Conservation (phyloP, 2,888 invertebrate species). For the Pterobdella sp. region DNA sequence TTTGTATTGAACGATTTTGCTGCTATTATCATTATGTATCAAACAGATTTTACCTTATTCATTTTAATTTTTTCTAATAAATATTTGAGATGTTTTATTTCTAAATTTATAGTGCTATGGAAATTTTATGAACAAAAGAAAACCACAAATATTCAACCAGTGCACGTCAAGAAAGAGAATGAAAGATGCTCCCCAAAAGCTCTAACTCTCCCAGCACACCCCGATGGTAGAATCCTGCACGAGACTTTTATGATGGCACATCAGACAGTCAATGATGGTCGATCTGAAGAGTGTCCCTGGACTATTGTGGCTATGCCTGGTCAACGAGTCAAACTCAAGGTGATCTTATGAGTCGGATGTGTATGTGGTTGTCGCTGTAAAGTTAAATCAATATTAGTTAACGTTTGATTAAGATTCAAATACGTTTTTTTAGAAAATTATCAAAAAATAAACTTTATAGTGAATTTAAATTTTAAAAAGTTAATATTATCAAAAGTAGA, state of each 20-base stretch:
- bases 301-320: constrained; percentile 23
- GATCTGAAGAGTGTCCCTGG: constrained; percentile 29
- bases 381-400: background rate
- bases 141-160: background rate
- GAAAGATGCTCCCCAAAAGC: background rate
- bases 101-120: background rate
- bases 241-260: constrained; percentile 8
- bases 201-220: background rate
- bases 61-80: background rate
- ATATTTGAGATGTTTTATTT: background rate
- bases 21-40: too few species aligned
- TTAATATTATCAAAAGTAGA: background rate
- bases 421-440: too few species aligned
- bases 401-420: too few species aligned
- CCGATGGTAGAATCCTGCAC: constrained; percentile 20
- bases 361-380: background rate
- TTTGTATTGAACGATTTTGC: too few species aligned
- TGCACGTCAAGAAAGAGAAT: background rate
- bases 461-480: background rate
- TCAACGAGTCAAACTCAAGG: constrained; percentile 29
- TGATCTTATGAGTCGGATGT: background rate
- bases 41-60: background rate
- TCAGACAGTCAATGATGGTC: background rate
- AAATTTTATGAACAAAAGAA: background rate
- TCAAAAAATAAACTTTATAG: background rate